Evolutionary conservation across 1,140 invertebrate species (phyloP).

Genomic region (Diploscapter pachys): DNA sequence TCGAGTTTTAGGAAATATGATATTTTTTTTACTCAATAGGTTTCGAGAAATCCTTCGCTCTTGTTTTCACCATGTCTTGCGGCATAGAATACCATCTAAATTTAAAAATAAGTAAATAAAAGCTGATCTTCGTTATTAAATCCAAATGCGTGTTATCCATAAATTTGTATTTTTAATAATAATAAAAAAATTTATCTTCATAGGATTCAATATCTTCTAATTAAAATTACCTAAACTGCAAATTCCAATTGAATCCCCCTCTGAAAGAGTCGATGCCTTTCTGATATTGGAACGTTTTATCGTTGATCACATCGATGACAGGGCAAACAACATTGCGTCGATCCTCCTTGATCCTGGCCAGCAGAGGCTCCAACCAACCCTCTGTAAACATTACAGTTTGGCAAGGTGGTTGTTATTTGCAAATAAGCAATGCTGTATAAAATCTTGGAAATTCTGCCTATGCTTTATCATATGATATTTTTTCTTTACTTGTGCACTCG

Average conservation of each 20-base stretch:
- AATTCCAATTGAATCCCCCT: slow-evolving; percentile 96
- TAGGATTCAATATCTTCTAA: background rate
- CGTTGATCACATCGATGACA: slow-evolving; percentile 90
- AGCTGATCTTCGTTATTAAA: too few species aligned
- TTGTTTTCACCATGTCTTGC: slow-evolving; percentile 55
- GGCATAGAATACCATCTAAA: slow-evolving; percentile 59
- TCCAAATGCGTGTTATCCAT: too few species aligned
- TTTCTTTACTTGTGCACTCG: slow-evolving; percentile 66
- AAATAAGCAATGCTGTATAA: too few species aligned
- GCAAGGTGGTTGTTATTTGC: too few species aligned
- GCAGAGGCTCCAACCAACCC: slow-evolving; percentile 82
- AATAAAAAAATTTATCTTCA: background rate
- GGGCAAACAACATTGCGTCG: slow-evolving; percentile 77
- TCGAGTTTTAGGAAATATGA: slow-evolving; percentile 9
- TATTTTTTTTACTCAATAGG: slow-evolving; percentile 43
- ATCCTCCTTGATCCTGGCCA: slow-evolving; percentile 75
- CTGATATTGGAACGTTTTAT: slow-evolving; percentile 90
- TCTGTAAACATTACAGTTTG: slow-evolving; percentile 62
- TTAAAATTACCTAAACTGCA: slow-evolving; percentile 75
- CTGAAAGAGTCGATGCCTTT: slow-evolving; percentile 96
- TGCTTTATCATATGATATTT: too few species aligned
- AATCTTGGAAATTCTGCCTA: too few species aligned
- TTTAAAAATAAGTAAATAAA: too few species aligned
- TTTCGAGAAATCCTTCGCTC: slow-evolving; percentile 46
- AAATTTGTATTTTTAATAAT: too few species aligned